These are phyloP conservation scores for Mellilla xanthometata DNA, from an alignment of 2,888 invertebrate genomes.

Conservation along the genomic window DNA sequence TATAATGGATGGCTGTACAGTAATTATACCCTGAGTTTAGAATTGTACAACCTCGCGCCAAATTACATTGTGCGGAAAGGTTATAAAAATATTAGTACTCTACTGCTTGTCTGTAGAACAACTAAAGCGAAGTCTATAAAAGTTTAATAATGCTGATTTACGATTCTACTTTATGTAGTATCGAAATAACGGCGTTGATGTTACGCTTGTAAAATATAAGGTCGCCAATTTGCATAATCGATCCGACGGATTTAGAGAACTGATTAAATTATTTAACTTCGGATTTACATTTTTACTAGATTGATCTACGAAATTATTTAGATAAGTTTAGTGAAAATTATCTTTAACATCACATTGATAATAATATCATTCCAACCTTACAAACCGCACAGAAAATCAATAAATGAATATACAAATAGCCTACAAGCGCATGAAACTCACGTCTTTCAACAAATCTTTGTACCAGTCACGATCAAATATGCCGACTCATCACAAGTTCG, in stretches of 20 bases:
- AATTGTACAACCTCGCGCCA: too few relatives aligned
- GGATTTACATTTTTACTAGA: constrained; percentile 12
- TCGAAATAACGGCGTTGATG: constrained; percentile 10
- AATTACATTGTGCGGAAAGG: too few relatives aligned
- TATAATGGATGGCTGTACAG: too few relatives aligned
- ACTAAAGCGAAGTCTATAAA: constrained; percentile 11
- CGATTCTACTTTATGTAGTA: constrained; percentile 8
- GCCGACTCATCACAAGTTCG: constrained; percentile 24
- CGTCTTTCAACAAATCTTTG: background rate
- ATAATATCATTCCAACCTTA: too few relatives aligned
- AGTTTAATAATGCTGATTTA: constrained; percentile 19
- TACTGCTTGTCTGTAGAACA: background rate
- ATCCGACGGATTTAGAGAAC: constrained; percentile 1
- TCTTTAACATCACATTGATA: too few relatives aligned
- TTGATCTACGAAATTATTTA: background rate
- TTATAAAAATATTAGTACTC: too few relatives aligned
- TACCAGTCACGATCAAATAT: constrained; percentile 20
- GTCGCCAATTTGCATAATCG: constrained; percentile 9
- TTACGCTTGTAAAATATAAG: constrained; percentile 9
- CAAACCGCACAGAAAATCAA: too few relatives aligned
- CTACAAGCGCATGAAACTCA: too few relatives aligned
- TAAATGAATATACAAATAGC: too few relatives aligned
- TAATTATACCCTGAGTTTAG: too few relatives aligned
- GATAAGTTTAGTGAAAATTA: too few relatives aligned
- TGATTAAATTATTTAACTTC: constrained; percentile 7